Conservation (phyloP, 2,797 vertebrate species). For the Chanos chanos region DNA sequence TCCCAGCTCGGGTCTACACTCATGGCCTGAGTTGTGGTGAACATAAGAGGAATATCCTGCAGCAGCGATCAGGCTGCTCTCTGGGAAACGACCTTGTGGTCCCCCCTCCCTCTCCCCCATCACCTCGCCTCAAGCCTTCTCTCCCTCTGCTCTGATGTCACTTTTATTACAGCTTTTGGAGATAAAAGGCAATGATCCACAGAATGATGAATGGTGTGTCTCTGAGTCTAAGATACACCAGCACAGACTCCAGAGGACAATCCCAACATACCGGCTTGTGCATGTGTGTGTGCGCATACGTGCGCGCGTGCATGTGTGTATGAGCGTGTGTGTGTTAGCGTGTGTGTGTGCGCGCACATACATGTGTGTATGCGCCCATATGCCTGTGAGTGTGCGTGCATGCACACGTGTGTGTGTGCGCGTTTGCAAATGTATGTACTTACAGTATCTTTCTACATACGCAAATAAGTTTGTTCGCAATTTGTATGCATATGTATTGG, state of each 20-base stretch:
- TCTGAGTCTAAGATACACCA: slow-evolving; percentile 74
- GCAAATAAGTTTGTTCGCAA: slow-evolving; percentile 3
- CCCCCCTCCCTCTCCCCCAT: slow-evolving; percentile 15
- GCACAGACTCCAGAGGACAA: slow-evolving; percentile 72
- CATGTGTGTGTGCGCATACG: slow-evolving; percentile 35
- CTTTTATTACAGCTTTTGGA: slow-evolving; percentile 82
- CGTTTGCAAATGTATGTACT: slow-evolving; percentile 3
- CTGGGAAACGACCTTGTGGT: slow-evolving; percentile 47
- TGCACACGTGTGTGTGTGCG: slow-evolving; percentile 23
- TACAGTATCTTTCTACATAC: neutral
- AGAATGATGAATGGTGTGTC: slow-evolving; percentile 82
- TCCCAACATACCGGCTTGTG: slow-evolving; percentile 49
- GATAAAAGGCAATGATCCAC: slow-evolving; percentile 78
- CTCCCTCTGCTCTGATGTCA: slow-evolving; percentile 69
- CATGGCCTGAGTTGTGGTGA: slow-evolving; percentile 10
- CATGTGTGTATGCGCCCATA: neutral
- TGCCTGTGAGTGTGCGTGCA: slow-evolving; percentile 3
- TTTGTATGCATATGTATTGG: neutral
- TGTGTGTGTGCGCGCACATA: neutral
- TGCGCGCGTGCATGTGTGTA: neutral
- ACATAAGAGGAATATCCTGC: slow-evolving; percentile 22
- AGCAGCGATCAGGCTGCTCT: slow-evolving; percentile 32
- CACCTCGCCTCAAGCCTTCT: neutral
- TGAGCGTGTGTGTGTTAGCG: slow-evolving; percentile 15
- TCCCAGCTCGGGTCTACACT: neutral